Evolutionary conservation across 2,888 invertebrate species (phyloP), one percentile per base, ranked within the genome.

Genomic region (Drosophila ezoana): DNA sequence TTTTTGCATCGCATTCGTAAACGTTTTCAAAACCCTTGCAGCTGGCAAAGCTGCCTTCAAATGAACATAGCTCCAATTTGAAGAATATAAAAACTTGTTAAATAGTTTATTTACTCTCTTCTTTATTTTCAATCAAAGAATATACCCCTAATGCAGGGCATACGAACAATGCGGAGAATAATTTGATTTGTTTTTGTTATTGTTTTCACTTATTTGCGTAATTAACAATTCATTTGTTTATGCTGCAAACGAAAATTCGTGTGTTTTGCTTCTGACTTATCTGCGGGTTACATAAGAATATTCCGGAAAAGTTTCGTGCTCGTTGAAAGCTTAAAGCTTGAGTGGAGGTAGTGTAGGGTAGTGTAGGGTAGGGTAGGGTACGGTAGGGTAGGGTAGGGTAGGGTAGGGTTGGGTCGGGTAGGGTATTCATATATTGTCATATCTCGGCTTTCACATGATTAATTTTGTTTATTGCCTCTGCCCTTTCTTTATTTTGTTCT

Each of bases 201-300:
- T 35, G 18, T 37, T n/a, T 48, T 23, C 37, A 38, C 37, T 41
- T 20, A 41, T 16, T 28, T 53, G 47, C 49, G 32, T 48, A 59
- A 53, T 43, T 67, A 14, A 60, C 40, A 45, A 54, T 68, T 45
- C 35, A 4, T 13, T 69, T 69, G 69, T 69, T 69, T 68, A 56
- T 32, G 53, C 45, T 54, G 61, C 20, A 37, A 32, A 44, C 28
- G 28, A 8, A 60, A 60, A n/a, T 44, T 60, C 58, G 18, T 38
- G 49, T 45, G 16, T 37, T 58, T 33, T 48, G 54, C 33, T 20
- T 56, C 43, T 18, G 18, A 47, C 43, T 65, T 45, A 45, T 53
- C 32, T 20, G 9, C 35, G 33, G 32, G 16, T 41, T 53, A 41
- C 49, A 60, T 14, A 35, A 32, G 18, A 13, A 35, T 18, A 49